phyloP scores from a whole-genome alignment of 2,888 invertebrate genomes.

The Odontomyia ornata region DNA sequence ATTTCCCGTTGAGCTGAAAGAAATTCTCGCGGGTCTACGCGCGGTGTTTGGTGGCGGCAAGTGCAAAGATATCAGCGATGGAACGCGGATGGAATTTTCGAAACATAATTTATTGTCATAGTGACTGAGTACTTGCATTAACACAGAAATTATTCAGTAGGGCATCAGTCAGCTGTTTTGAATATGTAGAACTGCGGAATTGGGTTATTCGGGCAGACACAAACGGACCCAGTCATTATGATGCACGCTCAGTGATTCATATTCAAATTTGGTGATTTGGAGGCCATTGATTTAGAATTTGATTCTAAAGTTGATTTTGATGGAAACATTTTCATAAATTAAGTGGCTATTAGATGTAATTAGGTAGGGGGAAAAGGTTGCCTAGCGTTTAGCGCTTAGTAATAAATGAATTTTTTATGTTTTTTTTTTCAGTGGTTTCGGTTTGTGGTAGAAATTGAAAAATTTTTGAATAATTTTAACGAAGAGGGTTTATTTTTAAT shows the following conservation, averaged over 20 bases:
- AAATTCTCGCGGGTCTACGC: neutral
- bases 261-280: neutral
- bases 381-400: too few species aligned
- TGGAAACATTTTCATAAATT: too few species aligned
- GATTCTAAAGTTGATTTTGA: too few species aligned
- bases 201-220: constrained; percentile 27
- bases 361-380: too few species aligned
- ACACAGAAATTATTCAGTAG: constrained; percentile 43
- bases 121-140: constrained; percentile 3
- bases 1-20: constrained; percentile 30
- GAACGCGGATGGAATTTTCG: constrained; percentile 48
- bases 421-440: too few species aligned
- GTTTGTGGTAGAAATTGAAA: too few species aligned
- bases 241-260: neutral
- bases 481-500: too few species aligned
- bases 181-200: constrained; percentile 16
- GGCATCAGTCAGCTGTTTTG: constrained; percentile 29
- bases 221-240: neutral
- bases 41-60: neutral
- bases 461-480: too few species aligned
- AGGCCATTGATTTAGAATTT: too few species aligned
- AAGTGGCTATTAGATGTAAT: too few species aligned
- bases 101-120: constrained; percentile 32
- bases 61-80: neutral
- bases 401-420: too few species aligned